These are phyloP conservation scores for Drosophila sp. DNA, from an alignment of 1,140 invertebrate genomes.

Conservation along the genomic window DNA sequence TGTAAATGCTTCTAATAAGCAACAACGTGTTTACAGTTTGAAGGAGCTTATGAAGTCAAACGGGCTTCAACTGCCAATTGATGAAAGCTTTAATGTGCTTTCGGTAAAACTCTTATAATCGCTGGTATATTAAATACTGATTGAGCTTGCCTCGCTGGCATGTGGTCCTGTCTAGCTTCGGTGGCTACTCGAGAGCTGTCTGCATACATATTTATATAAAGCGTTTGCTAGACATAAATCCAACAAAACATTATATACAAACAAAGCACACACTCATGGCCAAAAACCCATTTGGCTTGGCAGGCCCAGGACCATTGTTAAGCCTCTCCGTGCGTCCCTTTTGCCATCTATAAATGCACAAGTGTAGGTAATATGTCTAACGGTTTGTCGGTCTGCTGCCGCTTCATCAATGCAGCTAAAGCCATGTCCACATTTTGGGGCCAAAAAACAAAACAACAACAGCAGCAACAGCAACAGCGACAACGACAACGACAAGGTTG, in stretches of 20 bases:
- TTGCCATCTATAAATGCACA: conserved; percentile 1
- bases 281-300: conserved; percentile 59
- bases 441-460: conserved; percentile 44
- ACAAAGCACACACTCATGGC: conserved; percentile 41
- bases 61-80: too few relatives aligned
- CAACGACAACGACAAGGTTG: conserved; percentile 42
- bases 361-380: conserved; percentile 59
- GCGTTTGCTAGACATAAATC: conserved; percentile 73
- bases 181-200: conserved; percentile 34
- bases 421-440: conserved; percentile 60
- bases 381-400: conserved; percentile 73
- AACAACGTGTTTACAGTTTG: too few relatives aligned
- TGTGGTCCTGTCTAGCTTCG: conserved; percentile 25
- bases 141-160: conserved; percentile 25
- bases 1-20: too few relatives aligned
- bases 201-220: conserved; percentile 66
- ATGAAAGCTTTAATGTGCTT: background rate
- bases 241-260: conserved; percentile 64
- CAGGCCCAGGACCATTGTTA: conserved; percentile 55
- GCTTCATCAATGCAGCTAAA: conserved; percentile 74
- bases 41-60: too few relatives aligned
- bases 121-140: conserved; percentile 13
- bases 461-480: too few relatives aligned
- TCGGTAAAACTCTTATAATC: background rate
- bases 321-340: conserved; percentile 6